Evolutionary conservation across 2,797 vertebrate genomes (phyloP).

Genomic region (Simalia tracyae): DNA sequence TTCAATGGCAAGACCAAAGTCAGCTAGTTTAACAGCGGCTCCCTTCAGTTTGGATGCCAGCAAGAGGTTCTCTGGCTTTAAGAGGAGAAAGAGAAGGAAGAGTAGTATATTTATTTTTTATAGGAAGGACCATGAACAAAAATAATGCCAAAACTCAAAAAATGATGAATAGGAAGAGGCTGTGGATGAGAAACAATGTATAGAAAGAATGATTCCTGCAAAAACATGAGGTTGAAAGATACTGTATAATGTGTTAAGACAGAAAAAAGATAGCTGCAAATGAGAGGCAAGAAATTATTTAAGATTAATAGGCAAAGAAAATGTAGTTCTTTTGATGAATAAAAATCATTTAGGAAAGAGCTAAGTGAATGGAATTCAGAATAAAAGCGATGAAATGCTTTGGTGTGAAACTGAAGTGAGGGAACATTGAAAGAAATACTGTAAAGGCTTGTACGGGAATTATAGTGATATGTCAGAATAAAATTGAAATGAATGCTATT

Average conservation of each 20-base stretch:
- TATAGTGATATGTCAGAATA: background rate
- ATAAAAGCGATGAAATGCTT: background rate
- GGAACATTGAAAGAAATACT: background rate
- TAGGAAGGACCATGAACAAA: background rate
- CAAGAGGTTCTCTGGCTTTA: constrained; percentile 92
- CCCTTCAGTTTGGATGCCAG: constrained; percentile 95
- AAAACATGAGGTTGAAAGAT: background rate
- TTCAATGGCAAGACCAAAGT: constrained; percentile 95
- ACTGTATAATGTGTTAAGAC: background rate
- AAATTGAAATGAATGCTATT: background rate
- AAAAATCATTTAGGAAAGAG: background rate
- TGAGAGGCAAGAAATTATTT: background rate
- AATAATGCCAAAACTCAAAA: background rate
- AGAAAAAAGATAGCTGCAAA: background rate
- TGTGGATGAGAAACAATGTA: background rate
- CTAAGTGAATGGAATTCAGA: background rate
- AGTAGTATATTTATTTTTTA: background rate
- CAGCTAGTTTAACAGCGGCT: constrained; percentile 92
- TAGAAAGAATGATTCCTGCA: background rate
- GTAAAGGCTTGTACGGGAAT: background rate
- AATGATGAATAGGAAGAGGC: background rate
- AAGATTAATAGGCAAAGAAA: background rate
- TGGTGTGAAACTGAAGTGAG: background rate
- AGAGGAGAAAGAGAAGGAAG: constrained; percentile 15
- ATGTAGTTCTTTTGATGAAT: background rate